phyloP scores from a whole-genome alignment of 2,797 vertebrate genomes.

The Alcedo atthis region DNA sequence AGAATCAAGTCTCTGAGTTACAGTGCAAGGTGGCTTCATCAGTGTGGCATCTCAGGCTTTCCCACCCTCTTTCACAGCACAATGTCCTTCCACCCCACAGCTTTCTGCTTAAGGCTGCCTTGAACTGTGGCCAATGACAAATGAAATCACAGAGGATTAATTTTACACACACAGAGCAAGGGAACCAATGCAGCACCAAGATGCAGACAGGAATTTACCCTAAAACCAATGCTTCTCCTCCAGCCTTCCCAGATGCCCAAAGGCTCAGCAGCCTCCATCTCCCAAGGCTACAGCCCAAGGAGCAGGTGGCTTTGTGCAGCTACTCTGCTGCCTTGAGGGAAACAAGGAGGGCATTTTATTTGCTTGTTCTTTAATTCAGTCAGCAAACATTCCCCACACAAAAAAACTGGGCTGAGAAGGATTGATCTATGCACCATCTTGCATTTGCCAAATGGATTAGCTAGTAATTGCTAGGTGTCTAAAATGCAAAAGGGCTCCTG shows the following conservation, averaged over 20 bases:
- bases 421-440: conserved; percentile 15
- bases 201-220: not conserved
- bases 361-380: conserved; percentile 51
- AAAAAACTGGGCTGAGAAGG: conserved; percentile 40
- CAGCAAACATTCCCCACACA: conserved; percentile 54
- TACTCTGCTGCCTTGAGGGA: not conserved
- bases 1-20: not conserved
- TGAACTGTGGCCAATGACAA: fast-evolving
- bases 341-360: conserved; percentile 45
- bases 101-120: not conserved
- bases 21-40: fast-evolving
- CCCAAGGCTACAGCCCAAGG: not conserved
- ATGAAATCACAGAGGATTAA: not conserved
- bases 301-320: not conserved
- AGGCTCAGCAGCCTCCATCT: not conserved
- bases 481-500: conserved; percentile 18
- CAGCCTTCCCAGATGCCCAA: not conserved
- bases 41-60: fast-evolving
- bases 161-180: not conserved
- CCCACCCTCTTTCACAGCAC: not conserved
- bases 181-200: not conserved
- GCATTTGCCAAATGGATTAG: conserved; percentile 74
- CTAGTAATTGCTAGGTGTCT: conserved; percentile 33
- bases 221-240: fast-evolving
- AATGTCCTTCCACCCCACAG: not conserved